A percentile compares a stretch with the other conserved stretches of the same genome.
phyloP scores from a whole-genome alignment of 2,113 vertebrate species.

The Pelobates fuscus region DNA sequence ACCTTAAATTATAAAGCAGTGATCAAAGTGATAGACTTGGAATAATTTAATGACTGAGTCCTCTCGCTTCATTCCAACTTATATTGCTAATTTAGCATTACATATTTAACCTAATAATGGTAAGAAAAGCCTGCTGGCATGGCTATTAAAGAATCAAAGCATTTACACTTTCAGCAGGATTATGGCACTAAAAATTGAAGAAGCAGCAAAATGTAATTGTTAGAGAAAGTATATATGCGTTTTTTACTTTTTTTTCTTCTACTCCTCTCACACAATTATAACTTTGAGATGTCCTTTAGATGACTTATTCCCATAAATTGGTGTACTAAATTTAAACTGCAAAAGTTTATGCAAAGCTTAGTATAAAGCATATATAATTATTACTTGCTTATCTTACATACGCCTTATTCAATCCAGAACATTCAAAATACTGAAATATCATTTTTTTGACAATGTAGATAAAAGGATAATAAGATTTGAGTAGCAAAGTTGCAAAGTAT shows the following conservation, averaged over 20 bases:
- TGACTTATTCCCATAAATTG: slow-evolving; percentile 3
- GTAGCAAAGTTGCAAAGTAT: no score
- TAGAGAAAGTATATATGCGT: not conserved
- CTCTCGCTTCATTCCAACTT: not conserved
- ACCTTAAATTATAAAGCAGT: slow-evolving; percentile 13
- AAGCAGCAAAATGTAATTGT: slow-evolving; percentile 21
- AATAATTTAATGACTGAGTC: slow-evolving; percentile 4
- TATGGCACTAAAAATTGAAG: slow-evolving; percentile 7
- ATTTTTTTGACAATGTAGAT: no score
- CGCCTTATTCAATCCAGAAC: no score
- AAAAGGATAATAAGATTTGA: no score
- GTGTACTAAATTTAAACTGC: not conserved
- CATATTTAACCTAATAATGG: slow-evolving; percentile 28
- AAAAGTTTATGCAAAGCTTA: not conserved
- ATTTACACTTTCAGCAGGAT: slow-evolving; percentile 18
- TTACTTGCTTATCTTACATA: no score
- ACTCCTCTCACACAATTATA: not conserved
- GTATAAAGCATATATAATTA: no score
- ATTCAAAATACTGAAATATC: no score
- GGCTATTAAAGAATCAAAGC: slow-evolving; percentile 14
- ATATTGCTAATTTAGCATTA: slow-evolving; percentile 19
- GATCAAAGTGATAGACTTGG: not conserved
- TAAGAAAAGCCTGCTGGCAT: slow-evolving; percentile 18
- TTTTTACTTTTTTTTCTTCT: not conserved
- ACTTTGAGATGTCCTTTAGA: not conserved